phyloP scores from a whole-genome alignment of 2,888 invertebrate genomes.

The Tipula confusa region DNA sequence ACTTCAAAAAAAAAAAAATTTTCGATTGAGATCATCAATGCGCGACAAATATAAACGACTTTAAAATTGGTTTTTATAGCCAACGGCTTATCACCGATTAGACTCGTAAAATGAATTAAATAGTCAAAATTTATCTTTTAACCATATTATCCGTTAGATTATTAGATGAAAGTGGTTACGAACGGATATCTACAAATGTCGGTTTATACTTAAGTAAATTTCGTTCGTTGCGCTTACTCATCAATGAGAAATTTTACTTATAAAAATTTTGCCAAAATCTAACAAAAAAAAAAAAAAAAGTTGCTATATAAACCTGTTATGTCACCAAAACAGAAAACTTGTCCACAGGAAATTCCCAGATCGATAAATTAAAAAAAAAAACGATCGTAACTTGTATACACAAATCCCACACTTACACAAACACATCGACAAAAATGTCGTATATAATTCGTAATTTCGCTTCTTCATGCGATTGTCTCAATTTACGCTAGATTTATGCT shows the following conservation, averaged over 20 bases:
- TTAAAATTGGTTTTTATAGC: background rate
- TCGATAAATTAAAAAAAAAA: background rate
- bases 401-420: background rate
- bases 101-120: background rate
- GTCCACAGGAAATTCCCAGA: slow-evolving; percentile 20
- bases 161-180: background rate
- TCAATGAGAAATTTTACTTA: background rate
- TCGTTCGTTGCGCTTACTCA: background rate
- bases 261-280: background rate
- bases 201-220: background rate
- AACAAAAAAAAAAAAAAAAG: background rate
- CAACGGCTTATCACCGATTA: background rate
- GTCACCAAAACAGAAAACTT: background rate
- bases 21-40: slow-evolving; percentile 1
- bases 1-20: background rate
- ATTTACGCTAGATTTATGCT: background rate
- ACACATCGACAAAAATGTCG: background rate
- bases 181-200: background rate
- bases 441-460: background rate
- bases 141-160: background rate
- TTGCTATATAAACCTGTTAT: background rate
- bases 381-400: background rate
- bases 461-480: too few species aligned
- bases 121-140: background rate
- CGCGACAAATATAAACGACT: background rate